Evolutionary conservation across 2,888 invertebrate species (phyloP).

Genomic region (Synergus gifuensis): DNA sequence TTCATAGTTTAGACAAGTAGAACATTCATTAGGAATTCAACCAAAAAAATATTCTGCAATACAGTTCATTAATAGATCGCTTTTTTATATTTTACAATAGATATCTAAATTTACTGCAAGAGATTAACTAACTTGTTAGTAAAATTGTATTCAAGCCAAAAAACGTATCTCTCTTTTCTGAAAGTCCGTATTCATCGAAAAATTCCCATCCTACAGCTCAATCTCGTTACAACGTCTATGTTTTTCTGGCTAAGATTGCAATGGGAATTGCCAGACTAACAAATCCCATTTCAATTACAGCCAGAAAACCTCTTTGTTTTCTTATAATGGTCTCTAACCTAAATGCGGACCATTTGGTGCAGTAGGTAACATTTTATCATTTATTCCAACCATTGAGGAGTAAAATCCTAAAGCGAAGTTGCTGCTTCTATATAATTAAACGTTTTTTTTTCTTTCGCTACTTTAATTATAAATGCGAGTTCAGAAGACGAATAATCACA

Average conservation of each 20-base stretch:
- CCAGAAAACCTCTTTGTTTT: conserved; percentile 35
- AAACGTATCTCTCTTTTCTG: background rate
- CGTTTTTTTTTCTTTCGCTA: background rate
- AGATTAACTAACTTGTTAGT: background rate
- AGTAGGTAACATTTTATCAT: conserved; percentile 1
- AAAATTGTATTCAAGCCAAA: background rate
- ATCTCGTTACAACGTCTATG: conserved; percentile 10
- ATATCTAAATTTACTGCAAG: background rate
- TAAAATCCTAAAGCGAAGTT: background rate
- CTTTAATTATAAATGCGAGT: conserved; percentile 16
- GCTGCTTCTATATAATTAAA: background rate
- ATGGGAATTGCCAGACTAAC: conserved; percentile 42
- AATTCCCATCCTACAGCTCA: background rate
- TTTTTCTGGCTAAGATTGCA: conserved; percentile 38
- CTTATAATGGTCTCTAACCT: conserved; percentile 9
- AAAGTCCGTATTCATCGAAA: conserved; percentile 6
- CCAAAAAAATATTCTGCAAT: too few species aligned
- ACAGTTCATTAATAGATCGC: too few species aligned
- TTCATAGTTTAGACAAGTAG: conserved; percentile 17
- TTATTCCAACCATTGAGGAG: background rate
- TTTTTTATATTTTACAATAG: background rate
- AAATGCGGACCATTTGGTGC: conserved; percentile 25
- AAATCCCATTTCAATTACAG: conserved; percentile 42
- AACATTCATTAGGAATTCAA: conserved; percentile 14
- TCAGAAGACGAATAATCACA: conserved; percentile 20